Conservation (phyloP, 2,113 vertebrate species). For the Corythoichthys haematopterus region DNA sequence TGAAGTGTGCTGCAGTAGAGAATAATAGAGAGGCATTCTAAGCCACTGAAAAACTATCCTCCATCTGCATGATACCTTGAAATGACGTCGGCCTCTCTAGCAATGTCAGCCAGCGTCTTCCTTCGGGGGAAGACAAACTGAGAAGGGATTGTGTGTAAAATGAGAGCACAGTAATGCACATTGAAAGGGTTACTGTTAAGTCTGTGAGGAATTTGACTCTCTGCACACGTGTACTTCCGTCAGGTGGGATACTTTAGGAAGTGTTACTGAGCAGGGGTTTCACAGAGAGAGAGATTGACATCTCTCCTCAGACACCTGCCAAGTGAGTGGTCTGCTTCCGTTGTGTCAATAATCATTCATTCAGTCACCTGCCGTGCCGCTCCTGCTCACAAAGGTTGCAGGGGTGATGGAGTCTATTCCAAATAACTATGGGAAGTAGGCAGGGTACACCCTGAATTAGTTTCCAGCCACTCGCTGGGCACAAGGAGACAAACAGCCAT, state of each 20-base stretch:
- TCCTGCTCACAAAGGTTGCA: too few relatives aligned
- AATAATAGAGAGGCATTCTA: not conserved
- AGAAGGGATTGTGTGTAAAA: conserved; percentile 39
- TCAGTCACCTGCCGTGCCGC: too few relatives aligned
- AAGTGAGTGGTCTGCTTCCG: not conserved
- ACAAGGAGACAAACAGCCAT: too few relatives aligned
- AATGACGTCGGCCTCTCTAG: conserved; percentile 2
- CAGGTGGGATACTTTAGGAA: not conserved
- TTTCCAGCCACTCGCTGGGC: too few relatives aligned
- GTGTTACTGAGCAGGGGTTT: not conserved
- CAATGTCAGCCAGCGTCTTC: conserved; percentile 1
- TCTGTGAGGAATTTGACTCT: conserved; percentile 52
- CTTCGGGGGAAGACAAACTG: conserved; percentile 20
- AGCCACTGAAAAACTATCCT: conserved; percentile 1
- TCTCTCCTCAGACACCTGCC: not conserved
- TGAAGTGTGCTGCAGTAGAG: not conserved
- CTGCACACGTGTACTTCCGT: conserved; percentile 24
- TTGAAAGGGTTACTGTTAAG: conserved; percentile 50
- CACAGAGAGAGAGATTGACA: not conserved
- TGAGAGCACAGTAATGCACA: conserved; percentile 51
- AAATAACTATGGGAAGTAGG: too few relatives aligned
- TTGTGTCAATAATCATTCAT: not conserved
- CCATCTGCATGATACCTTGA: not conserved
- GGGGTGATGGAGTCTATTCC: too few relatives aligned
- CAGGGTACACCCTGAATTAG: too few relatives aligned